phyloP scores from a whole-genome alignment of 2,113 vertebrate species.

The Picathartes gymnocephalus region DNA sequence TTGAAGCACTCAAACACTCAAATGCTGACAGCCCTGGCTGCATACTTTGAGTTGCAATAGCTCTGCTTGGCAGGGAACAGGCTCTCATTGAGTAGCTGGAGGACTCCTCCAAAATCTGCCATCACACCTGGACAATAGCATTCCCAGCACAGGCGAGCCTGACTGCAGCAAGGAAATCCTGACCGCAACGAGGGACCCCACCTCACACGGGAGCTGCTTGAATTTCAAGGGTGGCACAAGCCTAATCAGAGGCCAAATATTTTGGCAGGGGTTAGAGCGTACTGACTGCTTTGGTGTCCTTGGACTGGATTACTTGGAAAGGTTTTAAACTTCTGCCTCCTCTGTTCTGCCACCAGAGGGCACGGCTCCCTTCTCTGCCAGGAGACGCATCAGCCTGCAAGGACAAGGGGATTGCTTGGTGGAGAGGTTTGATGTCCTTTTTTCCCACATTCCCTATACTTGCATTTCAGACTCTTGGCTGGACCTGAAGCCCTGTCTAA shows the following conservation, averaged over 20 bases:
- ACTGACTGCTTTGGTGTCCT: background rate
- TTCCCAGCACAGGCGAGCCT: background rate
- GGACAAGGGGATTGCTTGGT: background rate
- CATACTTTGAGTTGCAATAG: background rate
- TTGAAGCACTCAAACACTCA: background rate
- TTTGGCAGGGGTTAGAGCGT: background rate
- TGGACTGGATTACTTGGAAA: background rate
- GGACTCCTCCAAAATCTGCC: background rate
- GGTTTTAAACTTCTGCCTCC: background rate
- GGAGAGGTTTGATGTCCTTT: background rate
- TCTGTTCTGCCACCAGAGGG: constrained; percentile 18
- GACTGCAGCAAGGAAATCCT: background rate
- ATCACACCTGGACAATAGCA: background rate
- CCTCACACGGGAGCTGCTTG: rapidly evolving
- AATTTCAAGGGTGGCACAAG: background rate
- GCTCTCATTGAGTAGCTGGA: background rate
- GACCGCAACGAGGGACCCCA: rapidly evolving
- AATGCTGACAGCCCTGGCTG: background rate
- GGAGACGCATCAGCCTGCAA: background rate
- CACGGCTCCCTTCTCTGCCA: background rate
- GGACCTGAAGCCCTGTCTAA: background rate
- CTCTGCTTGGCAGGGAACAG: background rate
- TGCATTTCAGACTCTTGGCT: background rate
- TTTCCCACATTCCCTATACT: background rate
- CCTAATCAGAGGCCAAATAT: background rate